phyloP scores from a whole-genome alignment of 1,140 invertebrate species.

The Theocolax elegans region DNA sequence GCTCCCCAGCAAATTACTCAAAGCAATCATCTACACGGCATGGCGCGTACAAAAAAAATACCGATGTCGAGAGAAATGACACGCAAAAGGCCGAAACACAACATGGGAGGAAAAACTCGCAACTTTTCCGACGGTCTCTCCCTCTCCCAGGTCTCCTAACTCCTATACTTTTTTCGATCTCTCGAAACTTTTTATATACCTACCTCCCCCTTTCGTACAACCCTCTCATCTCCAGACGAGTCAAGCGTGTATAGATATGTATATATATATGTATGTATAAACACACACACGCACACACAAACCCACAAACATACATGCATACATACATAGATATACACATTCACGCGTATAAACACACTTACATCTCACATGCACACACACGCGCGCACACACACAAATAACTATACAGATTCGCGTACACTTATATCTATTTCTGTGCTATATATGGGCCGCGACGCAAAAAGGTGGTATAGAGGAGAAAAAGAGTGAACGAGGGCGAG shows the following conservation, averaged over 20 bases:
- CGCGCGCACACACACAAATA: too few relatives aligned
- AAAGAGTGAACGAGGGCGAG: too few relatives aligned
- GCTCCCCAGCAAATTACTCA: too few relatives aligned
- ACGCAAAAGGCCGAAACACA: conserved; percentile 17
- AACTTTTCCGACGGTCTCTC: conserved; percentile 47
- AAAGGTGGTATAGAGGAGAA: too few relatives aligned
- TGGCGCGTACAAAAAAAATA: too few relatives aligned
- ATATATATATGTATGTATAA: conserved; percentile 41
- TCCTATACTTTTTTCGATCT: conserved; percentile 13
- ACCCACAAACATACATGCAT: conserved; percentile 45
- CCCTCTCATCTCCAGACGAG: conserved; percentile 2
- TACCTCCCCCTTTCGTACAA: neutral
- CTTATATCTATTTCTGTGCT: conserved; percentile 8
- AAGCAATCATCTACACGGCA: too few relatives aligned
- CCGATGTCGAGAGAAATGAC: conserved; percentile 15
- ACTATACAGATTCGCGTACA: neutral
- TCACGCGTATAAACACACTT: too few relatives aligned
- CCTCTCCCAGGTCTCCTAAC: conserved; percentile 43
- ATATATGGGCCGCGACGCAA: conserved; percentile 14
- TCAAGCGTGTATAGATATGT: neutral
- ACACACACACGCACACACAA: too few relatives aligned
- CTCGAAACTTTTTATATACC: conserved; percentile 33
- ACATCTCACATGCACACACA: conserved; percentile 37
- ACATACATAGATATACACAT: too few relatives aligned
- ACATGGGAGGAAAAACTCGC: conserved; percentile 48